A percentile compares a stretch with the other conserved stretches of the same genome.
Evolutionary conservation across 2,113 vertebrate genomes (phyloP).

Genomic region (Macquaria ambigua): DNA sequence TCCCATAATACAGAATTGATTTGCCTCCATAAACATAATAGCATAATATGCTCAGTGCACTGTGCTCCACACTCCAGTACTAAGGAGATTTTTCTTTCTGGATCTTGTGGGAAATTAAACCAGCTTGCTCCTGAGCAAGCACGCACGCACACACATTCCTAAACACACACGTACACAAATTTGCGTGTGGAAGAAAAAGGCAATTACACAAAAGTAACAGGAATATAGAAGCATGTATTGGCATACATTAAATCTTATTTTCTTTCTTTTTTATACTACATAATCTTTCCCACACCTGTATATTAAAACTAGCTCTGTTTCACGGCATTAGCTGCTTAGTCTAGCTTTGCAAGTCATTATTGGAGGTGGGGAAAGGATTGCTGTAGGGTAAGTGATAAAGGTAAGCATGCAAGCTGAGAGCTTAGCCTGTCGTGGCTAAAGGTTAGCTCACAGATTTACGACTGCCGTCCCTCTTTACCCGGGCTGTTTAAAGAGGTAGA

Average conservation of each 20-base stretch:
- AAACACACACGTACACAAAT: conserved; percentile 19
- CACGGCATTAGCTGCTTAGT: conserved; percentile 47
- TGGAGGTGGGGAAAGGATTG: conserved; percentile 33
- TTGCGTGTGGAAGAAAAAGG: conserved; percentile 31
- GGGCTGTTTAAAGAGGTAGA: conserved; percentile 64
- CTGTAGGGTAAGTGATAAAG: conserved; percentile 67
- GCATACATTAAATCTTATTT: conserved; percentile 17
- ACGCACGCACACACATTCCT: conserved; percentile 7
- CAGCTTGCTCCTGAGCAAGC: conserved; percentile 51
- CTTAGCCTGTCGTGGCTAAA: conserved; percentile 74
- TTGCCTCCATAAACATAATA: conserved; percentile 78
- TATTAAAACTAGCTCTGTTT: conserved; percentile 37
- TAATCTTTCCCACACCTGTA: conserved; percentile 18
- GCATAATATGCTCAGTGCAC: conserved; percentile 76
- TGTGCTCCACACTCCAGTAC: conserved; percentile 57
- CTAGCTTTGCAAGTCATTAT: conserved; percentile 64
- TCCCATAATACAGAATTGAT: conserved; percentile 73
- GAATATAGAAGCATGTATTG: conserved; percentile 9
- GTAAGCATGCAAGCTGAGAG: conserved; percentile 59
- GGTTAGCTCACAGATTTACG: conserved; percentile 77
- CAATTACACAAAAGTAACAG: conserved; percentile 27
- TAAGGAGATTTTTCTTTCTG: conserved; percentile 76
- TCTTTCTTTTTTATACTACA: background rate
- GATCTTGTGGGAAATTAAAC: conserved; percentile 81
- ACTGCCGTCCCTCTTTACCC: conserved; percentile 42